Evolutionary conservation across 2,113 vertebrate genomes (phyloP).

Genomic region (Vireo altiloquus): DNA sequence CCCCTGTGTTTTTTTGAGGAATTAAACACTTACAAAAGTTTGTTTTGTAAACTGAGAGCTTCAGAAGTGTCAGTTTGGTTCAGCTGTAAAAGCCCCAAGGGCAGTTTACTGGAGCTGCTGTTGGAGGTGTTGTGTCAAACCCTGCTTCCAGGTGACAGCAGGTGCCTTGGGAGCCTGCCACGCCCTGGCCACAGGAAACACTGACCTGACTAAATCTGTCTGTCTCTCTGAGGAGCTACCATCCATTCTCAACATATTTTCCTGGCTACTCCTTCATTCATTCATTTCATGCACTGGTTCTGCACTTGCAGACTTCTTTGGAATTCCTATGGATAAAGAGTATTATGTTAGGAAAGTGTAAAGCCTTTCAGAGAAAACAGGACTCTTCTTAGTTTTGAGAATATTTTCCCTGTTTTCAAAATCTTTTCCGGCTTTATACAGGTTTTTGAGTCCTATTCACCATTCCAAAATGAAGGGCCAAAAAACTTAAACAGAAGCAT

Average conservation of each 20-base stretch:
- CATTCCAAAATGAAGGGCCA: not conserved
- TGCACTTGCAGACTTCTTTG: not conserved
- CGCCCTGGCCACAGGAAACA: accelerated
- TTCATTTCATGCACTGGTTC: not conserved
- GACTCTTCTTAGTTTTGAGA: not conserved
- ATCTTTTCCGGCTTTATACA: not conserved
- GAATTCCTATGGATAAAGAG: not conserved
- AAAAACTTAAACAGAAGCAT: not conserved
- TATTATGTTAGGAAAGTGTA: not conserved
- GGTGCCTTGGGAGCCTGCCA: not conserved
- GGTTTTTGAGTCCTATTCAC: not conserved
- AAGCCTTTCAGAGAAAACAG: not conserved
- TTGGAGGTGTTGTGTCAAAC: not conserved
- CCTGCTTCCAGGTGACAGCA: not conserved
- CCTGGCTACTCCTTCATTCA: not conserved
- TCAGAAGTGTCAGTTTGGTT: not conserved
- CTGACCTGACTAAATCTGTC: not conserved
- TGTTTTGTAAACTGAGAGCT: not conserved
- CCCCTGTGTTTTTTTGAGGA: not conserved
- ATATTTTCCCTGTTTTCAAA: not conserved
- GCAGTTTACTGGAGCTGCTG: not conserved
- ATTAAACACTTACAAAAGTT: not conserved
- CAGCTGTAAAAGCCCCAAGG: not conserved
- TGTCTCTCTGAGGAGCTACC: not conserved
- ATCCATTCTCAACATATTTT: not conserved